These are phyloP conservation scores for Cryptocephalus moraei DNA, from an alignment of 2,888 invertebrate genomes.

Conservation along the genomic window DNA sequence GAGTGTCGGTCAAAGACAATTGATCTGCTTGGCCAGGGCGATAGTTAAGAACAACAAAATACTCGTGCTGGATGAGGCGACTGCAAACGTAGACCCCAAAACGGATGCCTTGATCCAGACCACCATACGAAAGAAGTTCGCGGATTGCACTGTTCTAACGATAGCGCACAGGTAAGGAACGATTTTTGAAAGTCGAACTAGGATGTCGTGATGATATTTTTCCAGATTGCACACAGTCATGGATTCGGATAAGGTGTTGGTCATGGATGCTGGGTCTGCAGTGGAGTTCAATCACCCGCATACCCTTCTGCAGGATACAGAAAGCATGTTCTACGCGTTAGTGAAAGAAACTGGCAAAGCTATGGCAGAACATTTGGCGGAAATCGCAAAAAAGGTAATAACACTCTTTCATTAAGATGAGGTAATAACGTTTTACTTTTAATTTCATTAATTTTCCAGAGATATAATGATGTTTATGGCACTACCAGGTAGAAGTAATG, in stretches of 20 bases:
- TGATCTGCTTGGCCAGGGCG: constrained; percentile 59
- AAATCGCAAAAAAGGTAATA: constrained; percentile 24
- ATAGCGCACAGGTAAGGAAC: constrained; percentile 59
- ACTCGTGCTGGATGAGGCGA: constrained; percentile 54
- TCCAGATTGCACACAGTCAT: constrained; percentile 67
- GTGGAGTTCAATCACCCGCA: constrained; percentile 66
- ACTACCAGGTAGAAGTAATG: not conserved
- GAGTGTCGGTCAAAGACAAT: constrained; percentile 47
- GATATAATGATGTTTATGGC: constrained; percentile 5
- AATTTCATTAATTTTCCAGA: constrained; percentile 6
- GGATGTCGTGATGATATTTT: not conserved
- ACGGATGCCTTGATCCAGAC: constrained; percentile 68
- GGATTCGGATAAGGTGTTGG: constrained; percentile 68
- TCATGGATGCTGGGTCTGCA: constrained; percentile 49
- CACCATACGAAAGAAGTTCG: constrained; percentile 65
- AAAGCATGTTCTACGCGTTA: constrained; percentile 47
- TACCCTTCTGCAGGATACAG: constrained; percentile 43
- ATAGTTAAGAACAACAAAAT: constrained; percentile 36
- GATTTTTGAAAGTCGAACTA: not conserved
- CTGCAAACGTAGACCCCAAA: constrained; percentile 68
- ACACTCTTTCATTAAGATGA: too few relatives aligned
- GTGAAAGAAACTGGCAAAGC: constrained; percentile 51
- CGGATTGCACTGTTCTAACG: constrained; percentile 67
- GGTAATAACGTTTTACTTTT: too few relatives aligned
- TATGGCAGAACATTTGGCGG: constrained; percentile 21